phyloP scores from a whole-genome alignment of 2,888 invertebrate genomes.

The Andrena hattorfiana region DNA sequence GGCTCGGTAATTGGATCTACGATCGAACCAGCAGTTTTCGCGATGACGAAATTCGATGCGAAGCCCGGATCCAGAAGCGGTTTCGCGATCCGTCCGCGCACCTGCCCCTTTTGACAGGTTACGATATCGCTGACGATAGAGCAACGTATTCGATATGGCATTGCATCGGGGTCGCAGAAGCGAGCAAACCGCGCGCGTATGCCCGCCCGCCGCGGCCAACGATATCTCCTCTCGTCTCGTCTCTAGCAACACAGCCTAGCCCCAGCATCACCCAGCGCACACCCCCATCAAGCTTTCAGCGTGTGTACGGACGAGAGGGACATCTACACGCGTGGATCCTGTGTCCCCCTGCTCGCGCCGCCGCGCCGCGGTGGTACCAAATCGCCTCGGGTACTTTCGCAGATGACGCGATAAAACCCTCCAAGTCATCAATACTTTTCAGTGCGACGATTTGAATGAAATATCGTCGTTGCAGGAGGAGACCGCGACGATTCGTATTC shows the following conservation, averaged over 20 bases:
- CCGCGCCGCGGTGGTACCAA: constrained; percentile 49
- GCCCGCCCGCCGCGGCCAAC: background rate
- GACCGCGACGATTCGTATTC: constrained; percentile 61
- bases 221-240: constrained; percentile 44
- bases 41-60: constrained; percentile 60
- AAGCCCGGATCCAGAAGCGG: constrained; percentile 44
- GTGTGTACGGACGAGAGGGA: constrained; percentile 26
- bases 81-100: constrained; percentile 26
- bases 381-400: constrained; percentile 61
- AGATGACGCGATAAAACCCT: constrained; percentile 75
- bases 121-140: constrained; percentile 62
- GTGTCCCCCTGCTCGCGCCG: background rate
- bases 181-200: background rate
- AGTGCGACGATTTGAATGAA: constrained; percentile 75
- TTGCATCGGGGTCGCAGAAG: constrained; percentile 23
- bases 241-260: background rate
- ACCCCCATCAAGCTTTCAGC: constrained; percentile 10
- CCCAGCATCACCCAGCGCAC: background rate
- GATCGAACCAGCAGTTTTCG: constrained; percentile 60
- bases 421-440: constrained; percentile 77
- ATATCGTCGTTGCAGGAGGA: constrained; percentile 62
- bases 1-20: constrained; percentile 61
- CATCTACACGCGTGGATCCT: constrained; percentile 29
- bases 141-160: constrained; percentile 45
- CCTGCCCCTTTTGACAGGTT: constrained; percentile 56